A percentile compares a stretch with the other conserved stretches of the same genome.
Evolutionary conservation across 23 tunicate species (phyloP).

Genomic region (Styela clava): DNA sequence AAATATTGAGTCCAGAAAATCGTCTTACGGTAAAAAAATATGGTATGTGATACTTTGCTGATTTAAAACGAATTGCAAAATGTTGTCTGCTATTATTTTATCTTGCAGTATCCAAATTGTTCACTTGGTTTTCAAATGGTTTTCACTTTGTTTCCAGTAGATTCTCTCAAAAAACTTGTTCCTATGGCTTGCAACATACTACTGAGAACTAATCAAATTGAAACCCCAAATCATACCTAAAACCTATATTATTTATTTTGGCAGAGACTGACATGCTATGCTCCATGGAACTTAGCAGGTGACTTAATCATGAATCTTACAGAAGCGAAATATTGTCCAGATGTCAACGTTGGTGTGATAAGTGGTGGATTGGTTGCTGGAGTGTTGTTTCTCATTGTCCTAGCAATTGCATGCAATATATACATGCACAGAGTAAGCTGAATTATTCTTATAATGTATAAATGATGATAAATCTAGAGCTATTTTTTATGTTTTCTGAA

Average conservation of each 20-base stretch:
- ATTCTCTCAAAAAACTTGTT: too few relatives aligned
- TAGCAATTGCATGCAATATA: constrained; percentile 4
- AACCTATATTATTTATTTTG: background rate
- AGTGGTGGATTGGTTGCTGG: constrained; percentile 41
- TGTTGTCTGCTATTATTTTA: too few relatives aligned
- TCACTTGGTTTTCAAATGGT: too few relatives aligned
- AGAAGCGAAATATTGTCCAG: constrained; percentile 44
- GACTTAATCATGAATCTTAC: background rate
- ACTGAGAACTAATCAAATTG: too few relatives aligned
- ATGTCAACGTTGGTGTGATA: constrained; percentile 15
- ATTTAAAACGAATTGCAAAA: too few relatives aligned
- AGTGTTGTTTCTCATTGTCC: constrained; percentile 24
- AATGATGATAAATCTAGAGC: background rate
- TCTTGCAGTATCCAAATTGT: too few relatives aligned
- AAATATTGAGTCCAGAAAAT: too few relatives aligned
- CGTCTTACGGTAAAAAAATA: too few relatives aligned
- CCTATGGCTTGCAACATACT: too few relatives aligned
- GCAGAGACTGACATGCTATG: constrained; percentile 26
- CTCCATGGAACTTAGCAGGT: constrained; percentile 22
- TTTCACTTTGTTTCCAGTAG: too few relatives aligned
- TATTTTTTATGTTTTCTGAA: background rate
- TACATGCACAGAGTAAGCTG: constrained; percentile 38
- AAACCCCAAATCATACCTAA: too few relatives aligned
- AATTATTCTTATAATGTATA: background rate
- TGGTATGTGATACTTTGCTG: too few relatives aligned